A percentile compares a stretch with the other conserved stretches of the same genome.
Conservation (phyloP, 2,797 vertebrate species). For the Lateolabrax maculatus region DNA sequence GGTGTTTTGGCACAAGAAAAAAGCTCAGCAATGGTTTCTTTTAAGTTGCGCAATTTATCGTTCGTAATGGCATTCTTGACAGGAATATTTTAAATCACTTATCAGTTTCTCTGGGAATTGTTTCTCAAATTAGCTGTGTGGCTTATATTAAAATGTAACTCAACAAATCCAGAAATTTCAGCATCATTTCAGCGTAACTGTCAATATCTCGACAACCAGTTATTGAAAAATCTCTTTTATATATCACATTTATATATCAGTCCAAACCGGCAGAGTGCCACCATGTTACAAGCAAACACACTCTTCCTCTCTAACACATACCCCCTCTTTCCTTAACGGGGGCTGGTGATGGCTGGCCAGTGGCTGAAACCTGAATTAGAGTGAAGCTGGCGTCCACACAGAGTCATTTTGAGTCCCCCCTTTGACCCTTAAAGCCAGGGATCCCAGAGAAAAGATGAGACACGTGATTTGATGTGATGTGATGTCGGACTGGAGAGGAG, state of each 20-base stretch:
- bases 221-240: conserved; percentile 10
- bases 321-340: conserved; percentile 59
- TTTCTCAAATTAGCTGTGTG: conserved; percentile 36
- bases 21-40: conserved; percentile 53
- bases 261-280: conserved; percentile 24
- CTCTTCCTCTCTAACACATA: neutral
- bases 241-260: conserved; percentile 22
- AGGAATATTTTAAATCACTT: conserved; percentile 48
- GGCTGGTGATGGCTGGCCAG: conserved; percentile 46
- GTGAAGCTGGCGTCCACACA: conserved; percentile 63
- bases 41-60: conserved; percentile 65
- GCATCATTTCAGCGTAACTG: neutral
- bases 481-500: conserved; percentile 48
- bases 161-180: conserved; percentile 21
- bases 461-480: conserved; percentile 57
- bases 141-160: conserved; percentile 17
- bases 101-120: conserved; percentile 22
- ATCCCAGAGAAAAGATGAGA: conserved; percentile 64
- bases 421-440: conserved; percentile 70
- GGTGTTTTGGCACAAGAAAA: conserved; percentile 68
- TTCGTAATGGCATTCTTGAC: conserved; percentile 65
- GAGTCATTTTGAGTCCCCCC: conserved; percentile 68
- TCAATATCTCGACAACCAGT: conserved; percentile 28
- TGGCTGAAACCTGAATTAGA: conserved; percentile 74
- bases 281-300: conserved; percentile 26